These are phyloP conservation scores for Azemiops feae DNA, from an alignment of 2,113 vertebrate species.

Conservation along the genomic window DNA sequence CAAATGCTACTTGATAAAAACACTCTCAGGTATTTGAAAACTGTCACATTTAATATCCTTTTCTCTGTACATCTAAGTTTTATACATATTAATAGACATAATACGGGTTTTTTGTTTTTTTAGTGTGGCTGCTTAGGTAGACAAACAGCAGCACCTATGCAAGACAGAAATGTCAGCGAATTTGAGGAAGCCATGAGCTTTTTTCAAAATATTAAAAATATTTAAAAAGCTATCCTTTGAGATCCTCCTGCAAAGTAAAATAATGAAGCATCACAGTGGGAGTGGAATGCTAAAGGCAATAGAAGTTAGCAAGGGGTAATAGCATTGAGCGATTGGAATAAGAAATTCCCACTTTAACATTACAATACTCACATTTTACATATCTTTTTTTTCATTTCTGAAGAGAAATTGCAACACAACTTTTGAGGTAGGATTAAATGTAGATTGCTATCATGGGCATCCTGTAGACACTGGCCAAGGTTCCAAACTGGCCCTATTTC, in stretches of 20 bases:
- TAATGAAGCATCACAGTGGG: not conserved
- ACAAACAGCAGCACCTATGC: not conserved
- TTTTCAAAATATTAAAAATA: not conserved
- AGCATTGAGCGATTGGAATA: not conserved
- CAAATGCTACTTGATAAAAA: not conserved
- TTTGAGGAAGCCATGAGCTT: too few relatives aligned
- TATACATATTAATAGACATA: not conserved
- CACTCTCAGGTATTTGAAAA: slow-evolving; percentile 3
- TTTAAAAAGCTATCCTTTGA: not conserved
- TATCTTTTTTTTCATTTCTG: not conserved
- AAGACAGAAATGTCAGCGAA: not conserved
- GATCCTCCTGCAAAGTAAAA: not conserved
- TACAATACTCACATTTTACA: not conserved
- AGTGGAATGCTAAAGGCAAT: not conserved
- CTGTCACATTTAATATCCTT: not conserved
- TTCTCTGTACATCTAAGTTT: not conserved
- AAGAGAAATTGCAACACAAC: not conserved
- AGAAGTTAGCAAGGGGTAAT: not conserved
- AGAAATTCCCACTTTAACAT: not conserved
- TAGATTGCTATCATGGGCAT: not conserved
- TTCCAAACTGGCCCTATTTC: not conserved
- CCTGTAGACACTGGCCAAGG: not conserved
- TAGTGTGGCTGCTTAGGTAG: not conserved
- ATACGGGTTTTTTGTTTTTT: too few relatives aligned
- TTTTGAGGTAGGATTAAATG: not conserved